These are phyloP conservation scores for Cybosia mesomella DNA, from an alignment of 2,888 invertebrate genomes.

Conservation along the genomic window DNA sequence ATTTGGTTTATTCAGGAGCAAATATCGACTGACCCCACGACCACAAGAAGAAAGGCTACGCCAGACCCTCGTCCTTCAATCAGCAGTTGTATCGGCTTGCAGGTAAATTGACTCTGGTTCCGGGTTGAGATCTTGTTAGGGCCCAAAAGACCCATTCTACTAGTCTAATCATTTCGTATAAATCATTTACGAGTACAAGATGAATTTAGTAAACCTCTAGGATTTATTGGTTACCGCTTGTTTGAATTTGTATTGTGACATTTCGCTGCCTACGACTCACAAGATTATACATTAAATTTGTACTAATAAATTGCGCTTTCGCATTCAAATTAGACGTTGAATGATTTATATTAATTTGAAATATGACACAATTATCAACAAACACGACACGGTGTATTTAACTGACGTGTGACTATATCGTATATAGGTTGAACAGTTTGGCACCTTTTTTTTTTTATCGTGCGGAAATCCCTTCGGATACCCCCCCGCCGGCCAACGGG, in stretches of 20 bases:
- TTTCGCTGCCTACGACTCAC: constrained; percentile 12
- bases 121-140: background rate
- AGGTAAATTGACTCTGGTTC: background rate
- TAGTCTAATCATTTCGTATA: constrained; percentile 1
- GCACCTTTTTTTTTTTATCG: too few relatives aligned
- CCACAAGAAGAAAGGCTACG: too few relatives aligned
- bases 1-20: too few relatives aligned
- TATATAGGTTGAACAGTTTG: background rate
- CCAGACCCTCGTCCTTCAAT: background rate
- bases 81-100: background rate
- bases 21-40: too few relatives aligned
- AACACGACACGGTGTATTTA: constrained; percentile 28
- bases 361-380: constrained; percentile 14
- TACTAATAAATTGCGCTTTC: constrained; percentile 14
- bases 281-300: constrained; percentile 12
- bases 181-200: background rate
- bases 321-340: constrained; percentile 18
- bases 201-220: constrained; percentile 2
- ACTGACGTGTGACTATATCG: background rate
- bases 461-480: too few relatives aligned
- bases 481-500: too few relatives aligned
- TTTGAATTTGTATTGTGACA: constrained; percentile 8
- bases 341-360: constrained; percentile 16
- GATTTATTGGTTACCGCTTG: constrained; percentile 6
- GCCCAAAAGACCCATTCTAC: background rate